Evolutionary conservation across 2,797 vertebrate genomes (phyloP).

Genomic region (Schizothorax lantsangensis): DNA sequence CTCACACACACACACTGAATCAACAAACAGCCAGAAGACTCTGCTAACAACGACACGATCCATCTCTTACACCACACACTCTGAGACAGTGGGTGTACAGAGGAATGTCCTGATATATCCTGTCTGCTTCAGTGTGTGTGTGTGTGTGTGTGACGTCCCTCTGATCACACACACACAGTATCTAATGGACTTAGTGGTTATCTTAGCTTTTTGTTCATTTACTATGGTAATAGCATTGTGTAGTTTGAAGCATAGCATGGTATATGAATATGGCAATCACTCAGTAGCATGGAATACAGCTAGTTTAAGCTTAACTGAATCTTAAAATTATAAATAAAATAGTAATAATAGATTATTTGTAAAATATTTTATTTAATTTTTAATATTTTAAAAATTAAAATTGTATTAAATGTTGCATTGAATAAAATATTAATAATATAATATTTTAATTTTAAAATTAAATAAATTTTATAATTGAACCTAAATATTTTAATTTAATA

Average conservation of each 20-base stretch:
- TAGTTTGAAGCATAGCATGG: not conserved
- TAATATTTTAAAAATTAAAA: not conserved
- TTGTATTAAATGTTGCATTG: not conserved
- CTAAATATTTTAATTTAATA: not conserved
- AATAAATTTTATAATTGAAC: too few species aligned
- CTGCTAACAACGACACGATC: conserved; percentile 6
- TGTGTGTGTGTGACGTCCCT: not conserved
- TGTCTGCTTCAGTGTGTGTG: conserved; percentile 9
- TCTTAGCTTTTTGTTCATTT: not conserved
- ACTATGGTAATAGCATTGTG: not conserved
- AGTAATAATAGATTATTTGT: not conserved
- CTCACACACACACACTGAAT: conserved; percentile 34
- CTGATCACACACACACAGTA: not conserved
- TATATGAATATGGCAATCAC: not conserved
- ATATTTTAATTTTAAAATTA: not conserved
- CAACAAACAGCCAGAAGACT: conserved; percentile 25
- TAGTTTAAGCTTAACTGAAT: too few species aligned
- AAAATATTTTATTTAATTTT: not conserved
- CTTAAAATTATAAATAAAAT: not conserved
- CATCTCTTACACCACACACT: conserved; percentile 17
- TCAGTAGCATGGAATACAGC: not conserved
- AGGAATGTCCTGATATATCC: not conserved
- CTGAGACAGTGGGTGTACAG: not conserved
- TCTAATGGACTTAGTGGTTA: not conserved
- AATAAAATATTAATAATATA: not conserved